Conservation (phyloP, 1,140 invertebrate species). For the Scaptodrosophila lebanonensis region DNA sequence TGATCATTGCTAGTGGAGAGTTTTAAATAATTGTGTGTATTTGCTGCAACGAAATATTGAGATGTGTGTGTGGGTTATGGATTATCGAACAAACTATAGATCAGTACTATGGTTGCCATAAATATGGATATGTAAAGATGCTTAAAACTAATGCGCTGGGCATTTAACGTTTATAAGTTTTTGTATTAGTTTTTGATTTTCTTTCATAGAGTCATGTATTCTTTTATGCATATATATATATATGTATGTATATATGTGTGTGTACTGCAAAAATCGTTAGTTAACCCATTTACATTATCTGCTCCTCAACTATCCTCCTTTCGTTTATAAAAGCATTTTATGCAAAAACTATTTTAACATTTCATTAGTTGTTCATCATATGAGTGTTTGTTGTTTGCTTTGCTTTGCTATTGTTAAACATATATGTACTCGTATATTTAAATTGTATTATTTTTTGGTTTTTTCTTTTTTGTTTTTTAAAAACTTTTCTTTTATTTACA, state of each 20-base stretch:
- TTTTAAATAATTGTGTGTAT: slow-evolving; percentile 9
- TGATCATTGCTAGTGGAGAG: slow-evolving; percentile 11
- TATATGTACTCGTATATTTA: slow-evolving; percentile 39
- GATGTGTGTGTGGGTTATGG: too few species aligned
- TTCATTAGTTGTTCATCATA: background rate
- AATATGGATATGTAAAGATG: slow-evolving; percentile 65
- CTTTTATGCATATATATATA: slow-evolving; percentile 13
- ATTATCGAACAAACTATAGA: slow-evolving; percentile 38
- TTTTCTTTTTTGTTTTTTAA: slow-evolving; percentile 52
- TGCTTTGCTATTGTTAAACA: slow-evolving; percentile 42
- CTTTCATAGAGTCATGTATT: slow-evolving; percentile 7
- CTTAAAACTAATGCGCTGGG: slow-evolving; percentile 57
- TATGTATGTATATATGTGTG: slow-evolving; percentile 32
- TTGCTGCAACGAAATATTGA: slow-evolving; percentile 25
- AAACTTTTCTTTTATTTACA: slow-evolving; percentile 75
- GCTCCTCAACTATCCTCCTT: too few species aligned
- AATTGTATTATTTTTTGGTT: slow-evolving; percentile 12
- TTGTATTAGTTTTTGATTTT: slow-evolving; percentile 27
- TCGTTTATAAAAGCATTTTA: slow-evolving; percentile 32
- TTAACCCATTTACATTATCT: too few species aligned
- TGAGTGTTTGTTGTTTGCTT: slow-evolving; percentile 11
- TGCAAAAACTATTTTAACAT: slow-evolving; percentile 26
- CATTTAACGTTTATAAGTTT: too few species aligned
- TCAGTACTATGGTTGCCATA: slow-evolving; percentile 39
- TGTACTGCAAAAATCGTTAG: too few species aligned